Base-by-base conservation (phyloP, 2,888 invertebrate species). In the Oligia fasciuncula region DNA sequence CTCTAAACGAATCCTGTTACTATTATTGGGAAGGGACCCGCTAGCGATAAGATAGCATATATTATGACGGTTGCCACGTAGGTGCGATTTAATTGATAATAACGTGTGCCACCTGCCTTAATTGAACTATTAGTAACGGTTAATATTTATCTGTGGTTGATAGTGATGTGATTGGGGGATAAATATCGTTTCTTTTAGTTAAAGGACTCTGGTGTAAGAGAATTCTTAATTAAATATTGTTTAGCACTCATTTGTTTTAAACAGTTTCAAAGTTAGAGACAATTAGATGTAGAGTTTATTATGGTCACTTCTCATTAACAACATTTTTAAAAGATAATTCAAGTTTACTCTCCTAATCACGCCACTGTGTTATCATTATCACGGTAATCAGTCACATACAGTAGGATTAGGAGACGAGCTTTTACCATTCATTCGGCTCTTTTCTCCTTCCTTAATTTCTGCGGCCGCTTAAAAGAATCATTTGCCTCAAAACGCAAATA, bases 21-120 rank as follows among this genome's bases (percentile, higher is more conserved):
- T 93, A 91, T 93, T 92, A 93, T 92, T 91, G 87, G 88, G 84
- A 93, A 91, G 90, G 91, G 89, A 91, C 90, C 91, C 93, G 91
- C 87, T 77, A 77, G 71, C 84, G 95, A 95, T 95, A 95, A 95
- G 95, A 95, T 94, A 93, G 92, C 66, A 54, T 82, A 86, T 89
- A 88, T 90, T 91, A 91, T 90, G 89, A 91, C 88, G 82, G 84
- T 83, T 84, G 78, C 85, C 76, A 87, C 87, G 88, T 88, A 88
- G 90, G 87, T 89, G 91, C 90, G 89, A 90, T 90, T 91, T 91
- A 92, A 93, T 91, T 90, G 88, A 88, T 88, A 89, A 89, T 76
- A 85, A 85, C 81, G 82, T 87, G 85, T 85, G 84, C 73, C 88
- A 91, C 89, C 89, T 89, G 85, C 84, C 77, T 87, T 90, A 90